Evolutionary conservation across 2,888 invertebrate genomes (phyloP).

Genomic region (Punctoribates punctum): DNA sequence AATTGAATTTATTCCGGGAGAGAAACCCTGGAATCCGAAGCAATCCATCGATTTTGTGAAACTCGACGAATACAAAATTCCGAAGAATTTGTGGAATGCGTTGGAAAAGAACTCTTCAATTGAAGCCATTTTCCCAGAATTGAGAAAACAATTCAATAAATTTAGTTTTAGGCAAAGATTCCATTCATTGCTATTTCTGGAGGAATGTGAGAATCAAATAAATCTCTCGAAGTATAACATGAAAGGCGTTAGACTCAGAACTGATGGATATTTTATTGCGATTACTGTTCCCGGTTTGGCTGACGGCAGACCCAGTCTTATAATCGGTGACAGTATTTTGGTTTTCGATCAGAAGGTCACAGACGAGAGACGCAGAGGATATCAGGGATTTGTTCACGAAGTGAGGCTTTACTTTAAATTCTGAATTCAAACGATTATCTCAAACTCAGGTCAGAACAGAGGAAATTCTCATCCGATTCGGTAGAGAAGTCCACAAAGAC

Average conservation of each 20-base stretch:
- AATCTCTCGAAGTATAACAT: slow-evolving; percentile 46
- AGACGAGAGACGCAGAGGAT: slow-evolving; percentile 57
- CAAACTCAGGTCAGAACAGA: slow-evolving; percentile 59
- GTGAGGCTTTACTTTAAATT: slow-evolving; percentile 53
- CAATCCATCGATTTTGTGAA: neutral
- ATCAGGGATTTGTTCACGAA: slow-evolving; percentile 71
- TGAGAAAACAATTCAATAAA: slow-evolving; percentile 37
- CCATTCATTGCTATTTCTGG: slow-evolving; percentile 44
- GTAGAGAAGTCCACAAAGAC: slow-evolving; percentile 66
- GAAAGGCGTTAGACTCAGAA: slow-evolving; percentile 40
- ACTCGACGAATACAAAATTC: neutral
- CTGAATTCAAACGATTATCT: neutral
- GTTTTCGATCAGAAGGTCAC: slow-evolving; percentile 28
- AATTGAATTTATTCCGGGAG: neutral
- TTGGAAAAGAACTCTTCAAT: neutral
- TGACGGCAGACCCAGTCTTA: slow-evolving; percentile 80
- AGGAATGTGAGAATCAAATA: slow-evolving; percentile 45
- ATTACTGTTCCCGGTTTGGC: slow-evolving; percentile 73
- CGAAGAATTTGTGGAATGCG: neutral
- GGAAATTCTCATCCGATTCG: slow-evolving; percentile 72
- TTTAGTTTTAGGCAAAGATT: slow-evolving; percentile 45
- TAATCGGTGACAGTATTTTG: slow-evolving; percentile 55
- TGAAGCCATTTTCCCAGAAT: neutral
- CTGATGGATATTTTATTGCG: slow-evolving; percentile 43
- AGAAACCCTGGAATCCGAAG: neutral